Conservation (phyloP, 2,888 invertebrate genomes). For the Eilema griseolum region DNA sequence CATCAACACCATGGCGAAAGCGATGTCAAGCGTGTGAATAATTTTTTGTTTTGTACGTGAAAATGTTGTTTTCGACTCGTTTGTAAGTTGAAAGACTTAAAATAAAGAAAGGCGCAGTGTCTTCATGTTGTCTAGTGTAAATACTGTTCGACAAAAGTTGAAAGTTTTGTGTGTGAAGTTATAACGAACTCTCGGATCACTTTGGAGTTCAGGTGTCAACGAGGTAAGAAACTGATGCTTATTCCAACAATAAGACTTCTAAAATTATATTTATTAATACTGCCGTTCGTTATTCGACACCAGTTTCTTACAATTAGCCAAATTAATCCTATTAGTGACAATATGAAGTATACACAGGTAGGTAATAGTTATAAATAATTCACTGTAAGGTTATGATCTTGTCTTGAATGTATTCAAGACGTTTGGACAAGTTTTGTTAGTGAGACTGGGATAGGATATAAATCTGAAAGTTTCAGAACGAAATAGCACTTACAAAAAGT, state of each 20-base stretch:
- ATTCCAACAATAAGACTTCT: conserved; percentile 74
- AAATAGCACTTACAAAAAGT: conserved; percentile 46
- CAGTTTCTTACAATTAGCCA: conserved; percentile 56
- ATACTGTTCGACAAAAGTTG: conserved; percentile 72
- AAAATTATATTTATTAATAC: conserved; percentile 68
- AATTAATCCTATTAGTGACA: conserved; percentile 45
- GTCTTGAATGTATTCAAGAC: conserved; percentile 63
- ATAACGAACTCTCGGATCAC: conserved; percentile 83
- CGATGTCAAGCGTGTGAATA: conserved; percentile 82
- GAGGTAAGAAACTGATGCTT: conserved; percentile 85
- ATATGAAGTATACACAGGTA: conserved; percentile 63
- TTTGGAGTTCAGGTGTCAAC: conserved; percentile 86
- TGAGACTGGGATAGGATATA: conserved; percentile 32
- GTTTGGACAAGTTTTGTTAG: conserved; percentile 47
- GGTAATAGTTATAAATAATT: conserved; percentile 82
- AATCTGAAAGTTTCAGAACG: conserved; percentile 30
- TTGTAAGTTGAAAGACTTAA: conserved; percentile 75
- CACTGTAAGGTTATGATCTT: conserved; percentile 79
- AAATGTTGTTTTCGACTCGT: conserved; percentile 78
- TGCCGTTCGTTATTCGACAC: conserved; percentile 53
- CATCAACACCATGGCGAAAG: conserved; percentile 83
- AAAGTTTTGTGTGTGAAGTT: conserved; percentile 82
- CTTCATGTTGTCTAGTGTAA: conserved; percentile 63
- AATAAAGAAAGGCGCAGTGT: conserved; percentile 72
- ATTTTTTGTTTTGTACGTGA: conserved; percentile 81